Evolutionary conservation across 1,140 invertebrate genomes (phyloP).

Genomic region (Triops longicaudatus): DNA sequence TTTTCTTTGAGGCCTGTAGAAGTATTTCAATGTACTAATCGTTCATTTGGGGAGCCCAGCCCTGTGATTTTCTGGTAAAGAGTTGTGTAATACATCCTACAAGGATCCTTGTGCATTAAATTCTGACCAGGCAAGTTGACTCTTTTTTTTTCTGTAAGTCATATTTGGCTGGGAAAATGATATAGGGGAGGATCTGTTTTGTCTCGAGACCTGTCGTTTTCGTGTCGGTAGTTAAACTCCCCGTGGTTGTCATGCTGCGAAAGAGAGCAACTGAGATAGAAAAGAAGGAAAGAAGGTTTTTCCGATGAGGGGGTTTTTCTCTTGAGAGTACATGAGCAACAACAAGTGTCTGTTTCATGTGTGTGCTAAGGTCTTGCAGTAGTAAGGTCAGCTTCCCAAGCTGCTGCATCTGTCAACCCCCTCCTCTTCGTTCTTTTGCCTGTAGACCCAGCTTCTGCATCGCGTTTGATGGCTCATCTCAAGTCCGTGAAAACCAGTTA

Average conservation of each 20-base stretch:
- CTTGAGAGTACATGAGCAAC: background rate
- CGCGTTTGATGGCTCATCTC: background rate
- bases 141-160: background rate
- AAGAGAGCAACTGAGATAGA: no score
- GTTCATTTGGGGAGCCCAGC: no score
- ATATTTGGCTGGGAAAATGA: constrained; percentile 12
- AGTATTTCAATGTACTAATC: no score
- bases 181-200: constrained; percentile 1
- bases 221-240: background rate
- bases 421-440: background rate
- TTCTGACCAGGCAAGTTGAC: background rate
- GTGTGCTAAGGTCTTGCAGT: constrained; percentile 11
- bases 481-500: background rate
- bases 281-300: background rate
- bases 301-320: background rate
- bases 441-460: background rate
- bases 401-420: constrained; percentile 5
- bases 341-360: constrained; percentile 12
- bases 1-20: no score
- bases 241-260: constrained; percentile 13
- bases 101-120: background rate
- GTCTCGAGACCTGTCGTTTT: constrained; percentile 1
- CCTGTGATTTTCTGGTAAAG: no score
- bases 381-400: constrained; percentile 11
- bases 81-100: no score